A percentile compares a stretch with the other conserved stretches of the same genome.
Conservation (phyloP, 2,888 invertebrate genomes). For the Escarpia spicata region DNA sequence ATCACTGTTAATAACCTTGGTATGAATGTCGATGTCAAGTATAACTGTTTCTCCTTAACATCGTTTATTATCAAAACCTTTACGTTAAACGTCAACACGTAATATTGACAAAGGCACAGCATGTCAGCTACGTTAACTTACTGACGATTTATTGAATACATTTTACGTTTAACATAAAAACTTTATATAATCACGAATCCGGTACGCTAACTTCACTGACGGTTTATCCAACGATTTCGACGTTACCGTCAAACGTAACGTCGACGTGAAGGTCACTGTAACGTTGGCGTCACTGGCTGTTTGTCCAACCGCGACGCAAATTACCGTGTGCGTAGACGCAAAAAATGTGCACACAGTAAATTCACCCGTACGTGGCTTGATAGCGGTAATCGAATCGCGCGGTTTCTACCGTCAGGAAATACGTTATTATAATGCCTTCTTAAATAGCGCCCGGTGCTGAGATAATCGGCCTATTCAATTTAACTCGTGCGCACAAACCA, state of each 20-base stretch:
- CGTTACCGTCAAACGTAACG: background rate
- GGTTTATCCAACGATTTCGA: background rate
- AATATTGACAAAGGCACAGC: background rate
- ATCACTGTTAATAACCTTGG: background rate
- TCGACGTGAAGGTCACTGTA: background rate
- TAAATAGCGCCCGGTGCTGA: background rate
- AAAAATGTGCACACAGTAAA: background rate
- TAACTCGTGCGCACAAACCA: background rate
- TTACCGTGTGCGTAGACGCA: background rate
- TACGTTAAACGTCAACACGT: background rate
- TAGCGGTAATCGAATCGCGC: background rate
- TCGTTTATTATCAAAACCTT: background rate
- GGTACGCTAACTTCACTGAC: background rate
- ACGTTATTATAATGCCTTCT: constrained; percentile 12
- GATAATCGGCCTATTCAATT: constrained; percentile 16
- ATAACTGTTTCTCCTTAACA: background rate
- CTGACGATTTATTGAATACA: background rate
- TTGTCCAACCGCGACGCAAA: background rate
- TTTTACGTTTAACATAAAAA: background rate
- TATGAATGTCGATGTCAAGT: background rate
- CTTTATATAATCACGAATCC: background rate
- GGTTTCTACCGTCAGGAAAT: background rate
- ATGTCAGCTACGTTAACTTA: background rate
- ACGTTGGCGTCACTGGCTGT: background rate
- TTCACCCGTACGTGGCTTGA: background rate